Conservation (phyloP, 2,113 vertebrate genomes). For the Bubo blakistoni region DNA sequence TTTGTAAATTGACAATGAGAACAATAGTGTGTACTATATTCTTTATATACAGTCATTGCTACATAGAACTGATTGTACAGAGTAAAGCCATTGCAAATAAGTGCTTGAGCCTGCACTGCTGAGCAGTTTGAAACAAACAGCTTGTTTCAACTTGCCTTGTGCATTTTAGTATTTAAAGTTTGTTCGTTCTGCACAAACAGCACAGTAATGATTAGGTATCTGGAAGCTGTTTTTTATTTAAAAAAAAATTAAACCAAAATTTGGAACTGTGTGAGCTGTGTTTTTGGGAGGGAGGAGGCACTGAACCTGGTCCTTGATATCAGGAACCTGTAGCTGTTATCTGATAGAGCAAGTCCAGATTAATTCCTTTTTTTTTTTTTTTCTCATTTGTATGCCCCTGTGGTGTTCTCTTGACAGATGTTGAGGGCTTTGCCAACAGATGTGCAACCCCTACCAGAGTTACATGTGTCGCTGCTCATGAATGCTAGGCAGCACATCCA, state of each 20-base stretch:
- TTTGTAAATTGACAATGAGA: slow-evolving; percentile 63
- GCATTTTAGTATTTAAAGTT: slow-evolving; percentile 33
- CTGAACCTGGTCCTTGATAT: background rate
- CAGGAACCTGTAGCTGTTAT: background rate
- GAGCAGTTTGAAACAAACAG: slow-evolving; percentile 14
- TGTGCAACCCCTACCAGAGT: background rate
- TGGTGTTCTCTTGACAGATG: background rate
- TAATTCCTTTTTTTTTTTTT: background rate
- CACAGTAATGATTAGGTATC: background rate
- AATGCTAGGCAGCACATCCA: background rate
- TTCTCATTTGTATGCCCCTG: background rate
- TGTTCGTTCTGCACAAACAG: slow-evolving; percentile 12
- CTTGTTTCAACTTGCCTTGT: slow-evolving; percentile 17
- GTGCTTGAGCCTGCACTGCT: slow-evolving; percentile 41
- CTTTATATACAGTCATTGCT: slow-evolving; percentile 59
- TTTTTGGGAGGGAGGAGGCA: background rate
- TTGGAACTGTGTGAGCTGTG: background rate
- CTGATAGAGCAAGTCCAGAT: background rate
- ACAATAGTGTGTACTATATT: slow-evolving; percentile 61
- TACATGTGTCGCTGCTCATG: background rate
- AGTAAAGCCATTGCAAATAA: slow-evolving; percentile 44
- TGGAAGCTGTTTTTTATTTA: slow-evolving; percentile 42
- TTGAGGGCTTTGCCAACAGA: background rate
- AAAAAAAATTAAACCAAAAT: background rate
- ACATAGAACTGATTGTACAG: slow-evolving; percentile 34